Conservation (phyloP, 2,888 invertebrate genomes). For the Xylota sylvarum region DNA sequence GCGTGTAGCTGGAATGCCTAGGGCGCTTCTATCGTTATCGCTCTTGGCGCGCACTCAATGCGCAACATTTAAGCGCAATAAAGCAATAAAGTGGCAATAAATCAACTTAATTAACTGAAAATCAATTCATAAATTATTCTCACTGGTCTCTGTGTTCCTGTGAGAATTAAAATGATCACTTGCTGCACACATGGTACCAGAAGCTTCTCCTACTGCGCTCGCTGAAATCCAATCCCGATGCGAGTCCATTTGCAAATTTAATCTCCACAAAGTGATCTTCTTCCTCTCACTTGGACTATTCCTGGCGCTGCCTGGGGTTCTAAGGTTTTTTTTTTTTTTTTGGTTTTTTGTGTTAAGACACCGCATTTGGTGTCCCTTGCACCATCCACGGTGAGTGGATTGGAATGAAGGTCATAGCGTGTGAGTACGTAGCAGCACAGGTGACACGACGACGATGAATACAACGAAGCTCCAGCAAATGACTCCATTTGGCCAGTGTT, state of each 20-base stretch:
- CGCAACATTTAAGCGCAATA: conserved; percentile 80
- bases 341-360: background rate
- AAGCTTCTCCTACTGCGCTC: conserved; percentile 50
- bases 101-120: conserved; percentile 83
- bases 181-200: conserved; percentile 48
- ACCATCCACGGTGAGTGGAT: conserved; percentile 14
- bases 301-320: conserved; percentile 41
- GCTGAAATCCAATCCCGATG: conserved; percentile 68
- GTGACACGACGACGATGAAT: conserved; percentile 59
- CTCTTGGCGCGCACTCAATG: conserved; percentile 77
- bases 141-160: conserved; percentile 65
- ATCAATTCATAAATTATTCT: conserved; percentile 82
- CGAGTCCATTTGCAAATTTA: conserved; percentile 75
- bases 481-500: conserved; percentile 73
- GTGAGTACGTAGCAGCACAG: conserved; percentile 73
- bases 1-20: conserved; percentile 39
- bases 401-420: conserved; percentile 77
- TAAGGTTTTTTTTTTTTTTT: conserved; percentile 18
- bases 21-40: conserved; percentile 52
- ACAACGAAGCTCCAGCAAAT: conserved; percentile 52
- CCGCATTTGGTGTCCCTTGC: conserved; percentile 30
- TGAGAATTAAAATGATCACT: conserved; percentile 75
- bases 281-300: conserved; percentile 65
- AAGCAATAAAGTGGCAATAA: conserved; percentile 82
- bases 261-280: conserved; percentile 74